phyloP scores from a whole-genome alignment of 2,888 invertebrate species.

The Mermis nigrescens region DNA sequence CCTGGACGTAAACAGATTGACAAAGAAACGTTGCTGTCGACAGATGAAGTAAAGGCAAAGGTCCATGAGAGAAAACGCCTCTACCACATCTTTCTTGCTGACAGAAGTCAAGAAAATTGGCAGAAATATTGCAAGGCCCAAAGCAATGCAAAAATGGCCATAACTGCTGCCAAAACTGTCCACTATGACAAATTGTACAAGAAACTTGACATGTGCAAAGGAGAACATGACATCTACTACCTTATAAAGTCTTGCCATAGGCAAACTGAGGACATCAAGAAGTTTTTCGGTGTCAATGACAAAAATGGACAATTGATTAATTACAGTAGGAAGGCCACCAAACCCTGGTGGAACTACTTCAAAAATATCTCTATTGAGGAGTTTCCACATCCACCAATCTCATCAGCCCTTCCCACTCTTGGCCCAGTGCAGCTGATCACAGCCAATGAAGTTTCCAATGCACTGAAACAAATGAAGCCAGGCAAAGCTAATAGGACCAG shows the following conservation, averaged over 20 bases:
- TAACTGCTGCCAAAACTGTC: not conserved
- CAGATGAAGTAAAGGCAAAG: not conserved
- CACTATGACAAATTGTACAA: not conserved
- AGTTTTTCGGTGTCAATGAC: not conserved
- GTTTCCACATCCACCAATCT: constrained; percentile 2
- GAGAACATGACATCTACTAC: not conserved
- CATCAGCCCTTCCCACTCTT: not conserved
- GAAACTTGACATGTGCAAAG: not conserved
- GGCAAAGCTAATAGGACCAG: constrained; percentile 7
- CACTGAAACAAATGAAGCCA: constrained; percentile 1
- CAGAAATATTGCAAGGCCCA: too few relatives aligned
- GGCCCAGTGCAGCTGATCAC: not conserved
- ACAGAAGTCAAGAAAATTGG: too few relatives aligned
- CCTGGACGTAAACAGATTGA: not conserved
- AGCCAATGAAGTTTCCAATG: not conserved
- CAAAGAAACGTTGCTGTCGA: not conserved
- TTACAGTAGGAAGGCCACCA: not conserved
- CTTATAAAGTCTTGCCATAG: not conserved
- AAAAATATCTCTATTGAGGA: not conserved
- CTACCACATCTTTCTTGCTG: not conserved
- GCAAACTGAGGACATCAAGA: not conserved
- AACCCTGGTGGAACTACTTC: constrained; percentile 1
- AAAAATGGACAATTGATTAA: not conserved
- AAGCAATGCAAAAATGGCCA: too few relatives aligned
- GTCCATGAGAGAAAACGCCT: not conserved